Conservation (phyloP, 2,797 vertebrate species). For the Eleutherodactylus coqui region DNA sequence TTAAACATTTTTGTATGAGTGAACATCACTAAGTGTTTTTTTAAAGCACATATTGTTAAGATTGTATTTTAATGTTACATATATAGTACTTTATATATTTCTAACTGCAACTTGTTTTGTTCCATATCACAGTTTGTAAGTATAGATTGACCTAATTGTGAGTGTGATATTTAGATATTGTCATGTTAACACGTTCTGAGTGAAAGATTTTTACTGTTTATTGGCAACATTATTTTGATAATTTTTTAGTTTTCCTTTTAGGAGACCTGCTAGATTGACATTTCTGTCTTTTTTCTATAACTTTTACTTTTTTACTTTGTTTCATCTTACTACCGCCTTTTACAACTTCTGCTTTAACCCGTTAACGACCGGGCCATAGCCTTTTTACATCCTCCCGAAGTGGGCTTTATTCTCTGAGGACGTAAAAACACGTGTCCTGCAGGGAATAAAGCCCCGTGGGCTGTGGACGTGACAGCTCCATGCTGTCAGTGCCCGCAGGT, state of each 20-base stretch:
- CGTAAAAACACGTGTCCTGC: too few relatives aligned
- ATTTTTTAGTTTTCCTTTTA: not conserved
- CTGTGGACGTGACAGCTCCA: too few relatives aligned
- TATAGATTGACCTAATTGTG: not conserved
- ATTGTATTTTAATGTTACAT: constrained; percentile 69
- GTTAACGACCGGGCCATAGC: too few relatives aligned
- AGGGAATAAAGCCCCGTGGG: too few relatives aligned
- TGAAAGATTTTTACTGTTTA: too few relatives aligned
- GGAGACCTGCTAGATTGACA: not conserved
- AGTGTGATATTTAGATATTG: not conserved
- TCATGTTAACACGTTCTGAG: not conserved
- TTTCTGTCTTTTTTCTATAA: too few relatives aligned
- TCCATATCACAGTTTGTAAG: not conserved
- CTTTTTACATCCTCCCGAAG: too few relatives aligned
- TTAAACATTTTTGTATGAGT: constrained; percentile 82
- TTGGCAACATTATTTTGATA: not conserved
- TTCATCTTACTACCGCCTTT: too few relatives aligned
- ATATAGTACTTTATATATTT: not conserved
- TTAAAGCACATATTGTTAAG: constrained; percentile 75
- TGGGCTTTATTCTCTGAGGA: too few relatives aligned
- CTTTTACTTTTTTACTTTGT: too few relatives aligned
- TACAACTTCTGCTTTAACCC: too few relatives aligned
- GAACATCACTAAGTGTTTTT: constrained; percentile 78
- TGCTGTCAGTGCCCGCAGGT: too few relatives aligned
- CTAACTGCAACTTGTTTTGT: not conserved